Conservation (phyloP, 2,113 vertebrate genomes). For the Atrichornis clamosus region DNA sequence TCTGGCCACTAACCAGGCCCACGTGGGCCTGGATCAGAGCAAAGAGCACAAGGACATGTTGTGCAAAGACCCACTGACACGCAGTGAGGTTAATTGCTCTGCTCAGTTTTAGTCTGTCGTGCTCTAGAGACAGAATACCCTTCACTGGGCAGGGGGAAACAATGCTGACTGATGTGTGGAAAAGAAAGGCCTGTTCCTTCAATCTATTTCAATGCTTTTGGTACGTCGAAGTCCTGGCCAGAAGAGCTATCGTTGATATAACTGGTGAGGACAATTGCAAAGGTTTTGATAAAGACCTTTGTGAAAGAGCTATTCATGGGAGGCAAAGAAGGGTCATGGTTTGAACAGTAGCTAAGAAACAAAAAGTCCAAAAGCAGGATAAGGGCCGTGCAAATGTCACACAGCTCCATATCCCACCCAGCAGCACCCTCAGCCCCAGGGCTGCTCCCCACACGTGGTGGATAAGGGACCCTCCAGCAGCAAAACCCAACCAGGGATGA, state of each 20-base stretch:
- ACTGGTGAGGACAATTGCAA: not conserved
- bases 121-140: not conserved
- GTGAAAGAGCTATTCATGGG: not conserved
- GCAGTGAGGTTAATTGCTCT: not conserved
- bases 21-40: not conserved
- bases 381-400: not conserved
- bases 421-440: not conserved
- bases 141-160: rapidly evolving
- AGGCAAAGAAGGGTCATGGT: not conserved
- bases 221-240: not conserved
- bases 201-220: not conserved
- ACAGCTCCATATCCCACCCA: rapidly evolving
- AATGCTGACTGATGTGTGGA: rapidly evolving
- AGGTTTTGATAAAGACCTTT: not conserved
- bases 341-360: not conserved
- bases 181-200: not conserved
- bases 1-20: rapidly evolving
- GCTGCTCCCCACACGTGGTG: not conserved
- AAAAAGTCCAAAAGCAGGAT: not conserved
- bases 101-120: not conserved
- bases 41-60: not conserved
- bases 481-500: rapidly evolving
- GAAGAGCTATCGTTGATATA: not conserved
- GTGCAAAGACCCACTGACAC: not conserved
- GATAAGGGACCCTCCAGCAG: not conserved